Base-by-base conservation (phyloP, 2,113 vertebrate species). In the Microtus montanus region DNA sequence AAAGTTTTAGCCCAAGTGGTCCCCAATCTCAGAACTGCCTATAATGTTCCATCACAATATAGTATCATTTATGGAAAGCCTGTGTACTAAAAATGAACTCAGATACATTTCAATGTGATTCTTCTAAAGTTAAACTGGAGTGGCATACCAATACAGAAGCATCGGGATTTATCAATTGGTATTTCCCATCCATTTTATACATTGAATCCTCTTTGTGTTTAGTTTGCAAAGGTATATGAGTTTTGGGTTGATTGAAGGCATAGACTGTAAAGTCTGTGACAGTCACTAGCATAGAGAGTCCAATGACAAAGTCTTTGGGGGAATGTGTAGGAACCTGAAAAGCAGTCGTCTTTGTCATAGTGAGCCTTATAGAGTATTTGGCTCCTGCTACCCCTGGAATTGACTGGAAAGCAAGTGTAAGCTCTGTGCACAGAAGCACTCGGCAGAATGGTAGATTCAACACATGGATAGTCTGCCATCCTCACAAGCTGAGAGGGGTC, bases 141-240 rank as follows among this genome's bases (percentile, higher is more conserved):
- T 41, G 58, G 5, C 12, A 75, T 30, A 58, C 33, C 12, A 49
- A 54, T 10, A 66, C 1, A 8, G 8, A 26, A 9, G 10, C 0
- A 4, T 10, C 4, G 26, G 4, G 4, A 47, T 83, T 44, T 35
- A 24, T 84, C 44, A 84, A 52, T 52, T 41, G 4, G 28, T 88
- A 70, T 33, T 7, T 77, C 17, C 61, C 6, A 63, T 14, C 44
- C 38, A 63, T 41, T 28, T 77, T 91, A 64, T 26, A 79, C 47
- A 38, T 74, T 52, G 17, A 54, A 22, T 87, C 54, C 24, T 41
- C 63, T 61, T 68, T 38, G 1, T 82, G 10, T 74, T 17, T 13
- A 63, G 61, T 87, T 74, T 95, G 22, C 2, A 61, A 17, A 52
- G 2, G 77, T 7, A n/a, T 12, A 52, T 8, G 35, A 9, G 75